Base-by-base conservation (phyloP, 1,140 invertebrate genomes). In the Rhopalosiphum padi region DNA sequence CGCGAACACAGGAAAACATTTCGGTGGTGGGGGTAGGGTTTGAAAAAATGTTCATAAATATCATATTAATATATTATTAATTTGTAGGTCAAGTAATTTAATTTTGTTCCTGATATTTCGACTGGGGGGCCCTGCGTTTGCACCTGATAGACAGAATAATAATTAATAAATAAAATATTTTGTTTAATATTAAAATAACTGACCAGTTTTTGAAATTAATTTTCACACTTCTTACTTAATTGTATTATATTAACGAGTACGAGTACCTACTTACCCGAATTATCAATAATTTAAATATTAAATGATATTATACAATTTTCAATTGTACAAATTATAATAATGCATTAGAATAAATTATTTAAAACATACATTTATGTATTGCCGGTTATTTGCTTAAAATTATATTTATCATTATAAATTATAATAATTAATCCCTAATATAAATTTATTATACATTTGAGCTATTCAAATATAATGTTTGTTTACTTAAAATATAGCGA, bases 371-470 rank as follows among this genome's bases (percentile, higher is more conserved):
- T 46, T 53, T 53, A 53, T 7, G 53, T 53, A 23, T 53, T 53
- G 22, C 53, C 9, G 53, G 53, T 53, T 53, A 23, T 53, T 53
- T 11, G 25, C 30, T 77, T 18, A n/a, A 77, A 77, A 35, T 77
- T 77, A 77, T 77, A 77, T 21, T 77, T 77, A 77, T n/a, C 60
- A 30, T 77, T 77, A 77, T 53, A 23, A 53, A 21, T 53, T 53
- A 53, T n/a, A n/a, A 35, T 60, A 60, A n/a, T 77, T 77, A 77
- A 77, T 77, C 30, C 60, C 60, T 77, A 68, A n/a, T 77, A 77
- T 77, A n/a, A 15, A 68, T 68, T 68, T 68, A 68, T 68, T 68
- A 68, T 68, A 77, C 60, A 83, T 83, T 83, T 43, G 83, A 85
- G 83, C 83, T 85, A 85, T 85, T 25, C 23, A 43, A 41, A 85